A percentile compares a stretch with the other conserved stretches of the same genome.
phyloP scores from a whole-genome alignment of 2,888 invertebrate species.

The Osmoderma eremita region DNA sequence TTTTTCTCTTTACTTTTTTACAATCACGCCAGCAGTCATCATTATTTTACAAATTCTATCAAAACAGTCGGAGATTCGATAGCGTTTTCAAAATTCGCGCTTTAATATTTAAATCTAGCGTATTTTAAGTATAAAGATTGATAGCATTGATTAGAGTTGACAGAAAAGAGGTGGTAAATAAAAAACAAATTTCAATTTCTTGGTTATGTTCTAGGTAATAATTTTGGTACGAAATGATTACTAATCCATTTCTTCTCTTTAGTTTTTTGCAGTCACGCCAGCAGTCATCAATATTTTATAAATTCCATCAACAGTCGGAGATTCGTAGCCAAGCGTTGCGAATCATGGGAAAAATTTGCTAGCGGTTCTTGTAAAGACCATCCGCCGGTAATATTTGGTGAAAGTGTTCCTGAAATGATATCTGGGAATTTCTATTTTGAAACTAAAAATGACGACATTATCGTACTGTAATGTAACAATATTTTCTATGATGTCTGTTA shows the following conservation, averaged over 20 bases:
- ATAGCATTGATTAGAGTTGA: no score
- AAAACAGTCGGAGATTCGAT: constrained; percentile 35
- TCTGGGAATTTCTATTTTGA: constrained; percentile 51
- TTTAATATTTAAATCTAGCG: no score
- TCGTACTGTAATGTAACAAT: no score
- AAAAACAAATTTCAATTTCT: no score
- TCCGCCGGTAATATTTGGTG: constrained; percentile 48
- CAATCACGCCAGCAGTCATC: constrained; percentile 52
- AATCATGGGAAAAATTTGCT: constrained; percentile 47
- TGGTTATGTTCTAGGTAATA: no score
- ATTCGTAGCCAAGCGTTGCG: constrained; percentile 47
- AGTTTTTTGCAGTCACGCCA: constrained; percentile 53
- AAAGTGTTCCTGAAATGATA: constrained; percentile 45
- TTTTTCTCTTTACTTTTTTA: constrained; percentile 48
- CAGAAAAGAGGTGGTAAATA: no score
- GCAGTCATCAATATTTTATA: constrained; percentile 49
- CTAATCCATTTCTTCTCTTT: constrained; percentile 11
- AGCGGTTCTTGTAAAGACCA: constrained; percentile 47
- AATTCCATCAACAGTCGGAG: constrained; percentile 48
- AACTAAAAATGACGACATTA: constrained; percentile 42
- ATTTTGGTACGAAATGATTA: no score
- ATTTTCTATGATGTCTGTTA: no score
- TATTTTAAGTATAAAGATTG: no score
- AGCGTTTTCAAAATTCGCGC: no score
- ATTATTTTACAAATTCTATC: constrained; percentile 50